Conservation (phyloP, 2,113 vertebrate species). For the Hippocampus mohnikei region DNA sequence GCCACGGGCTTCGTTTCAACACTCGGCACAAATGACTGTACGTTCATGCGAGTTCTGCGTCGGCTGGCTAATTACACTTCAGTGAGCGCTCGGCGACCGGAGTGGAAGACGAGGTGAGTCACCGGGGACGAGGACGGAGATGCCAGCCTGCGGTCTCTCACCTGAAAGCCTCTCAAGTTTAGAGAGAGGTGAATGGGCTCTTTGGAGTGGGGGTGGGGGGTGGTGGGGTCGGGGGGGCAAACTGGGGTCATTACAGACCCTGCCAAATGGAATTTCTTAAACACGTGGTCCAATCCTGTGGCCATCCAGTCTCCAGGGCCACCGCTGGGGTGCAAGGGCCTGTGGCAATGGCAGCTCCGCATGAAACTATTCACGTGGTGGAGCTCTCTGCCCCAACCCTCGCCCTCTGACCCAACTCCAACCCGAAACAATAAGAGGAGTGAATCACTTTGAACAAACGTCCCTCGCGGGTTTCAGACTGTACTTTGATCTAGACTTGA, state of each 20-base stretch:
- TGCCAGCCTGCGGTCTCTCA: slow-evolving; percentile 44
- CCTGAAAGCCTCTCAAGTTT: slow-evolving; percentile 34
- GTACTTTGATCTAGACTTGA: background rate
- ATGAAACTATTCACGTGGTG: background rate
- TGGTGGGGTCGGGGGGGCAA: background rate
- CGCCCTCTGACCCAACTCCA: background rate
- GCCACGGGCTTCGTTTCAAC: slow-evolving; percentile 55
- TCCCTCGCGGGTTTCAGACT: background rate
- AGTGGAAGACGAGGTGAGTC: slow-evolving; percentile 48
- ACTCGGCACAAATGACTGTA: slow-evolving; percentile 44
- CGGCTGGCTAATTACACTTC: slow-evolving; percentile 59
- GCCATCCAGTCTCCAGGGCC: background rate
- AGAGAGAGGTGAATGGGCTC: background rate
- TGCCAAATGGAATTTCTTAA: background rate
- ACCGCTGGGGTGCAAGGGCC: no score
- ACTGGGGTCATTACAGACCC: background rate
- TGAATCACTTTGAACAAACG: background rate
- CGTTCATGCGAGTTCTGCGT: slow-evolving; percentile 42
- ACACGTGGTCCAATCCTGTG: background rate
- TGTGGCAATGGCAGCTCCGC: no score
- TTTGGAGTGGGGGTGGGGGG: background rate
- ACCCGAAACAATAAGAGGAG: background rate
- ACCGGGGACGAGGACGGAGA: slow-evolving; percentile 44
- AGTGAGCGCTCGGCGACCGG: slow-evolving; percentile 29
- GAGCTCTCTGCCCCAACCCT: background rate